phyloP scores from a whole-genome alignment of 2,113 vertebrate species.

The Paramormyrops kingsleyae region DNA sequence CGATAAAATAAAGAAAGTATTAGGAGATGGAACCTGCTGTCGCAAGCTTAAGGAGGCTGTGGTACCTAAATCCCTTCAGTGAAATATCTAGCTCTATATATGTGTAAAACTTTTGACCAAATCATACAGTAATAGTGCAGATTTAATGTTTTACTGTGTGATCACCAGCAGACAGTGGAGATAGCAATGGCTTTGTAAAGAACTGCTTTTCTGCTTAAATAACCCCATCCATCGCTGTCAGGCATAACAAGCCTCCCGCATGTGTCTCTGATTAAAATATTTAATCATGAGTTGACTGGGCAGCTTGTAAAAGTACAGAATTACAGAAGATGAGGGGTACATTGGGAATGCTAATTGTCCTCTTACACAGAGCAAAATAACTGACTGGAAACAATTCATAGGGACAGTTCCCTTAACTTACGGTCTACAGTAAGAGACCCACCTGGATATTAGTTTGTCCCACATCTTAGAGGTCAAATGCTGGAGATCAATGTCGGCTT shows the following conservation, averaged over 20 bases:
- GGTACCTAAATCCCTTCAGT: background rate
- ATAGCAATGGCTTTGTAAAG: background rate
- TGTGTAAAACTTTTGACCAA: background rate
- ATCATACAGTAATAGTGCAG: background rate
- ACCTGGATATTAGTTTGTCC: background rate
- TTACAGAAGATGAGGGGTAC: background rate
- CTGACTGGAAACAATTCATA: conserved; percentile 11
- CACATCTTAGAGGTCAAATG: background rate
- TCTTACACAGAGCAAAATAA: conserved; percentile 11
- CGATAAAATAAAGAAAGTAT: background rate
- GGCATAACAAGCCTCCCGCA: background rate
- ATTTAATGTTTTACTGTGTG: background rate
- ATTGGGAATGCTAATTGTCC: background rate
- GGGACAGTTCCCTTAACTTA: background rate
- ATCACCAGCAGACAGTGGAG: background rate
- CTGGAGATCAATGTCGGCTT: background rate
- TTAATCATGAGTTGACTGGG: background rate
- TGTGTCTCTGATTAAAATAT: conserved; percentile 10
- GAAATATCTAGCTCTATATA: background rate
- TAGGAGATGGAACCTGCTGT: background rate
- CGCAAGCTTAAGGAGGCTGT: background rate
- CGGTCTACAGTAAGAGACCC: background rate
- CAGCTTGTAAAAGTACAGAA: conserved; percentile 2
- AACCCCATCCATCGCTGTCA: background rate
- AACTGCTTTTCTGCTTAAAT: background rate